Evolutionary conservation across 1,140 invertebrate species (phyloP), one percentile per base, ranked within the genome.

Genomic region (Nymphalis io): DNA sequence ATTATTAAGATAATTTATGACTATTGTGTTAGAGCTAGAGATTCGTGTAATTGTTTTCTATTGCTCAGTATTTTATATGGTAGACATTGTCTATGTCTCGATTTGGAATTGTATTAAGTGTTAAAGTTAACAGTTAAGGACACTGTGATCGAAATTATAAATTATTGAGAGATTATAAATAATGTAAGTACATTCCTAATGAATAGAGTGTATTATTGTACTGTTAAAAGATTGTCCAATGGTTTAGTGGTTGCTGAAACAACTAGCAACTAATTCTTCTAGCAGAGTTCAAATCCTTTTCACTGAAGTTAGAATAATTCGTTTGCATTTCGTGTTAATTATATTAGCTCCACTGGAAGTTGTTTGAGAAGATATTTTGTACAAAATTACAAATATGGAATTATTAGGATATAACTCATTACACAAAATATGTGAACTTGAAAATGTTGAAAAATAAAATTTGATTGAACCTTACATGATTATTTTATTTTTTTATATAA

Each of bases 141-240:
- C 79, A 88, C 89, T 91, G 89, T 91, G 89, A 91, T 91, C 88
- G 85, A 91, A 91, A 91, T 91, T 91, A 91, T 89, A 89, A 91
- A 91, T 88, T 91, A 90, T 90, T 91, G 86, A 91, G 87, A 91
- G 87, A 89, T 91, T 89, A 88, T 91, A 86, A 89, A 84, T 89
- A 89, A 84, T 85, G 78, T 90, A 89, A 90, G 85, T 89, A 90
- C 87, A 91, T 91, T 89, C 87, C 87, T 89, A 89, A 88, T 83
- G 67, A 85, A 87, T 89, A 90, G 83, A 90, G 84, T 83, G 87
- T 89, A 88, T 87, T 85, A 83, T 85, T 78, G 73, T 84, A 83
- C 82, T 86, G 85, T 87, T 88, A 80, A 79, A 73, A 80, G 68
- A 81, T 84, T 83, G 84, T 87, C 84, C 88, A 85, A 80, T 71